Percentiles rank a stretch among this genome's conserved stretches.
Evolutionary conservation across 2,797 vertebrate species (phyloP).

Genomic region (Echiichthys vipera): DNA sequence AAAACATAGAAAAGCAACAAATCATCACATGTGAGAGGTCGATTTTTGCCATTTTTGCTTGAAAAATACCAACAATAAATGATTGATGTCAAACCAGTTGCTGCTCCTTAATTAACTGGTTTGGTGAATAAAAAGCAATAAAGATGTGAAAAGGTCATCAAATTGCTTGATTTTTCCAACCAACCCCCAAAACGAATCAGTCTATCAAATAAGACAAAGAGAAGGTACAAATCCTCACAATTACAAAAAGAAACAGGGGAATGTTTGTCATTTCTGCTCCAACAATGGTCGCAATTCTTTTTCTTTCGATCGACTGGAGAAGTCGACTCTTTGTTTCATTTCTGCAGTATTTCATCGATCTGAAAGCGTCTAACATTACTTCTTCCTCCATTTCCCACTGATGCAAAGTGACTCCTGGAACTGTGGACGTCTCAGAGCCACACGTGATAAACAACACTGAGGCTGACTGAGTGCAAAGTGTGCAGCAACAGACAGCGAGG

Average conservation of each 20-base stretch:
- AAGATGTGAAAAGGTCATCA: background rate
- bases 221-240: conserved; percentile 7
- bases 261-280: background rate
- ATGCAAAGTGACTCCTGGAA: conserved; percentile 56
- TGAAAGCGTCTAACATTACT: conserved; percentile 27
- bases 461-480: conserved; percentile 60
- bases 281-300: too few species aligned
- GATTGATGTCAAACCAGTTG: background rate
- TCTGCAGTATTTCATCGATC: conserved; percentile 18
- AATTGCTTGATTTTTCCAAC: background rate
- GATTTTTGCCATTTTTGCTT: background rate
- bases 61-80: background rate
- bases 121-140: background rate
- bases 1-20: background rate
- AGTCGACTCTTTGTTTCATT: background rate
- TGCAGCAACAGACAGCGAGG: conserved; percentile 50
- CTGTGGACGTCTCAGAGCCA: conserved; percentile 47
- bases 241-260: background rate
- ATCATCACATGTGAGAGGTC: background rate
- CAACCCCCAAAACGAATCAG: background rate
- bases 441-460: conserved; percentile 58
- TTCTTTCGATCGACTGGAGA: background rate
- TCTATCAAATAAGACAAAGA: conserved; percentile 7
- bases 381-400: conserved; percentile 27
- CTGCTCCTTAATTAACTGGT: background rate